phyloP scores from a whole-genome alignment of 2,888 invertebrate species.

The Cephus sareptanus region DNA sequence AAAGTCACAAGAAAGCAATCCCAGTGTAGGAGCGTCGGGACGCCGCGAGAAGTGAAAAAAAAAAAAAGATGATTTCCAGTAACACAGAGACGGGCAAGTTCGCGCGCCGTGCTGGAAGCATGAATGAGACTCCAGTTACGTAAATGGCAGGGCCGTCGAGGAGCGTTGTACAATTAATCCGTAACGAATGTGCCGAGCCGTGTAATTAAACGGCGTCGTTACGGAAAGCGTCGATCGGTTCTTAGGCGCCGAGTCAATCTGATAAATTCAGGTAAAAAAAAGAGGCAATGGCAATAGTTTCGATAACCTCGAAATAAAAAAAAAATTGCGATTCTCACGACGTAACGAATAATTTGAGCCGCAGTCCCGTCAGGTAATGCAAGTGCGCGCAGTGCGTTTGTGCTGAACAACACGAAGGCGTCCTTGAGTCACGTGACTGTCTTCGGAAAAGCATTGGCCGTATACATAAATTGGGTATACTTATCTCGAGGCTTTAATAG shows the following conservation, averaged over 20 bases:
- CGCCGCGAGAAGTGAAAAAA: neutral
- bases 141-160: constrained; percentile 28
- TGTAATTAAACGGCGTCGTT: constrained; percentile 37
- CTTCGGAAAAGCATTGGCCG: neutral
- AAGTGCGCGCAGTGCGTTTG: neutral
- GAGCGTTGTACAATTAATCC: constrained; percentile 39
- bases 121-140: constrained; percentile 45
- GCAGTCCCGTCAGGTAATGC: neutral
- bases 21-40: neutral
- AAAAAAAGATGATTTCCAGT: neutral
- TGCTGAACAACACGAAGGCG: neutral
- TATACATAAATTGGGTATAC: neutral
- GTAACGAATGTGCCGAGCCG: constrained; percentile 40
- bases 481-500: neutral
- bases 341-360: neutral
- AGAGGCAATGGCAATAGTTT: neutral
- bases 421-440: neutral
- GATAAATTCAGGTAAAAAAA: neutral
- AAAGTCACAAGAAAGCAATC: neutral
- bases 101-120: constrained; percentile 25
- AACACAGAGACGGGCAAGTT: constrained; percentile 3
- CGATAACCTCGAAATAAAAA: neutral
- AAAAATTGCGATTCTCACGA: neutral
- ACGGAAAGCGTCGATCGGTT: neutral
- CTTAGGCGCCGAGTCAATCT: neutral